These are phyloP conservation scores for Cottoperca gobio DNA, from an alignment of 2,797 vertebrate genomes.

Conservation along the genomic window DNA sequence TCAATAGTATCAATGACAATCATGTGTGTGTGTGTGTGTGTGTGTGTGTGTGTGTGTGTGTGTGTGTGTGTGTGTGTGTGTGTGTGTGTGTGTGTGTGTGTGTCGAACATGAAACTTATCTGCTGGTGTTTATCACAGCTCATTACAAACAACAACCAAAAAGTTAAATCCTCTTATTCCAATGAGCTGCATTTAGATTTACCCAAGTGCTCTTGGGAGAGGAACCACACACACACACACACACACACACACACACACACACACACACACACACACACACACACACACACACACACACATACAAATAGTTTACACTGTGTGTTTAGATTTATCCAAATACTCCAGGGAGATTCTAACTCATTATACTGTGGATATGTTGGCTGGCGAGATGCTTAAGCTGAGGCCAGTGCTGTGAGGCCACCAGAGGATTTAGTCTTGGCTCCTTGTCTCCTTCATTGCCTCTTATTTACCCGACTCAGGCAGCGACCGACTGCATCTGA, in stretches of 20 bases:
- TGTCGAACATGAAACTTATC: constrained; percentile 69
- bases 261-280: constrained; percentile 27
- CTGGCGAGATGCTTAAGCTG: constrained; percentile 69
- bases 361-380: constrained; percentile 72
- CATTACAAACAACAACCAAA: constrained; percentile 77
- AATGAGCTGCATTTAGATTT: constrained; percentile 77
- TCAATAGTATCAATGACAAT: constrained; percentile 47
- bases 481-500: constrained; percentile 62
- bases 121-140: constrained; percentile 78
- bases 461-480: constrained; percentile 70
- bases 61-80: constrained; percentile 34
- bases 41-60: constrained; percentile 37
- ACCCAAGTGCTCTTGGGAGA: constrained; percentile 74
- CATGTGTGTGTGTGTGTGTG: constrained; percentile 33
- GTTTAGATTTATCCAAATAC: constrained; percentile 74
- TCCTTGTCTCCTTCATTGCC: constrained; percentile 61
- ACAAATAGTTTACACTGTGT: constrained; percentile 68
- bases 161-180: constrained; percentile 82
- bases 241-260: constrained; percentile 45
- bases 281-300: constrained; percentile 41
- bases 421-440: constrained; percentile 66
- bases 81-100: constrained; percentile 24
- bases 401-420: constrained; percentile 68
- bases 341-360: constrained; percentile 67
- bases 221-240: constrained; percentile 53